A percentile compares a stretch with the other conserved stretches of the same genome.
Evolutionary conservation across 2,113 vertebrate species (phyloP).

Genomic region (Dipodomys stephensi): DNA sequence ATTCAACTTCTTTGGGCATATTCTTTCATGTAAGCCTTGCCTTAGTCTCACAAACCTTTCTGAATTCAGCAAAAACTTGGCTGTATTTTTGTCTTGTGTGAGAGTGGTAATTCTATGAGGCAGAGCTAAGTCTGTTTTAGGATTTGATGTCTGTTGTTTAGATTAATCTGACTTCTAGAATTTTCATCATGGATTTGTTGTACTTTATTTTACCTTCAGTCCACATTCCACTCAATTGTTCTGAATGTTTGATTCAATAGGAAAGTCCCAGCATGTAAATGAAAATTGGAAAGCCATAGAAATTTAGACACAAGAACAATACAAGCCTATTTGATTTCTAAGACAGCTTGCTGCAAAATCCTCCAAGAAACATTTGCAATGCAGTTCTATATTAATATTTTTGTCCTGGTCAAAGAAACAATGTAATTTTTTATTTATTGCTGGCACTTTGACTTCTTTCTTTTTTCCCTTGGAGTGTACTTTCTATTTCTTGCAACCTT

Average conservation of each 20-base stretch:
- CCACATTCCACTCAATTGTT: neutral
- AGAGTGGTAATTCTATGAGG: neutral
- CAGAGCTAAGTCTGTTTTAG: neutral
- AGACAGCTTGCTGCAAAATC: neutral
- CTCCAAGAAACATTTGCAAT: neutral
- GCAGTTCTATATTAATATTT: neutral
- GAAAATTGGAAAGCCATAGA: conserved; percentile 11
- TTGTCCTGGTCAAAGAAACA: neutral
- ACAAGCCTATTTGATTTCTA: conserved; percentile 27
- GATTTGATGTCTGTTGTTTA: neutral
- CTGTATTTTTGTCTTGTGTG: neutral
- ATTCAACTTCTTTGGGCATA: neutral
- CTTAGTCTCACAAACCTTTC: conserved; percentile 3
- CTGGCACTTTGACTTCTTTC: neutral
- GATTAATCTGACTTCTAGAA: neutral
- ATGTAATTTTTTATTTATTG: neutral
- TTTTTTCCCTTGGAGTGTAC: neutral
- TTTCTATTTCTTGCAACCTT: neutral
- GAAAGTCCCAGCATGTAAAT: neutral
- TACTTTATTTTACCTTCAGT: conserved; percentile 29
- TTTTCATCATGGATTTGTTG: conserved; percentile 22
- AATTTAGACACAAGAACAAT: conserved; percentile 27
- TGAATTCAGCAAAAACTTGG: neutral
- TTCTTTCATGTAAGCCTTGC: neutral
- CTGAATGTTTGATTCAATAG: neutral